These are phyloP conservation scores for Drosophila willistoni DNA, from an alignment of 1,140 invertebrate species.

Conservation along the genomic window DNA sequence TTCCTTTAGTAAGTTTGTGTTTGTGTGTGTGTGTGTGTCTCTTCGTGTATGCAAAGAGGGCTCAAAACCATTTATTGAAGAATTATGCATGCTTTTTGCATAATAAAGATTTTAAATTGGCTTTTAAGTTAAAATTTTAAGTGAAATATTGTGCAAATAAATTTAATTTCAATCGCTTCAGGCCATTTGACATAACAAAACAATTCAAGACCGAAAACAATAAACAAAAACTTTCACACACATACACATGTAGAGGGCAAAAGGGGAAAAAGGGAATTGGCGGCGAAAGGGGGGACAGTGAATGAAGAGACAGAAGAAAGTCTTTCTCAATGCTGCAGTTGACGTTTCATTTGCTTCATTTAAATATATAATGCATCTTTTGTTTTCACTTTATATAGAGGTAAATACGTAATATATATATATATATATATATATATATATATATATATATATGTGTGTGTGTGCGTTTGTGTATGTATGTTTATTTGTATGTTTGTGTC, in stretches of 20 bases:
- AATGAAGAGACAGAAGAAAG: conserved; percentile 3
- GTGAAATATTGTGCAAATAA: conserved; percentile 38
- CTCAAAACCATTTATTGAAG: conserved; percentile 1
- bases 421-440: neutral
- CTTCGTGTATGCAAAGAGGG: neutral
- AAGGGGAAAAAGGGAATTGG: neutral
- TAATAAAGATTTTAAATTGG: conserved; percentile 42
- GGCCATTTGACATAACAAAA: conserved; percentile 12
- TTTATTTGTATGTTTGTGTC: neutral
- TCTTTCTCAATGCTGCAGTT: conserved; percentile 37
- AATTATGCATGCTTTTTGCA: conserved; percentile 27
- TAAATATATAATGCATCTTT: conserved; percentile 54
- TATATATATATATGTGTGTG: neutral
- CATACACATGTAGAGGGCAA: conserved; percentile 24
- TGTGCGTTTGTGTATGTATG: neutral
- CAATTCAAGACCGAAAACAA: conserved; percentile 10
- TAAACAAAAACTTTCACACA: neutral
- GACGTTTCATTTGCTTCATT: conserved; percentile 53
- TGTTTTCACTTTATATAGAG: conserved; percentile 26
- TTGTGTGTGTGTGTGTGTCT: neutral
- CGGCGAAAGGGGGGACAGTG: neutral
- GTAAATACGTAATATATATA: conserved; percentile 1
- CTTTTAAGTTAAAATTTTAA: conserved; percentile 17
- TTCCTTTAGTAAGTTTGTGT: conserved; percentile 25
- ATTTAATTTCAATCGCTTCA: conserved; percentile 48